Conservation (phyloP, 2,797 vertebrate species). For the Melopsittacus undulatus region DNA sequence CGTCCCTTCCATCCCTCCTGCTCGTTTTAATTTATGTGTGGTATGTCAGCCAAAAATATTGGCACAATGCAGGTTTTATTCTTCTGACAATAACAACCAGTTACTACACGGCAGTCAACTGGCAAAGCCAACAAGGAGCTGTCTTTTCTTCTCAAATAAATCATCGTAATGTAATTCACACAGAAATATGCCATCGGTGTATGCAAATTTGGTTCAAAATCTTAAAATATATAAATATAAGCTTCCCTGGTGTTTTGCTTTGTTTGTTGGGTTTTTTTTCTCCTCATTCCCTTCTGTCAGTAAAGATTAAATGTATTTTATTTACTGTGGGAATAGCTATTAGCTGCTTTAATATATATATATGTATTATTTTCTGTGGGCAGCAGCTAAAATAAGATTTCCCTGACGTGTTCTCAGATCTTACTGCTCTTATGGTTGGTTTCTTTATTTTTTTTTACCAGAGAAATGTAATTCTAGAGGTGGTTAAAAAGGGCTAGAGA, state of each 20-base stretch:
- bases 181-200: background rate
- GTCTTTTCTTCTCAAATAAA: constrained; percentile 11
- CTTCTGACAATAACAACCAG: background rate
- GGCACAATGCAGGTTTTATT: background rate
- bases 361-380: background rate
- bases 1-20: background rate
- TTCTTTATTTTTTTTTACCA: background rate
- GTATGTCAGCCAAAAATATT: background rate
- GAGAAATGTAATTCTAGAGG: background rate
- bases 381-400: constrained; percentile 13
- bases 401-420: background rate
- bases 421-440: background rate
- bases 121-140: background rate
- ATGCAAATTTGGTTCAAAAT: background rate
- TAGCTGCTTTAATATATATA: background rate
- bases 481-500: background rate
- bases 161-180: background rate
- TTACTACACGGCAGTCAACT: background rate
- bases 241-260: background rate
- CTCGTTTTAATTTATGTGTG: background rate
- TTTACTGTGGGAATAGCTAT: constrained; percentile 43
- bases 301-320: background rate
- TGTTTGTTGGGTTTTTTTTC: background rate
- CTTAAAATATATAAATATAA: background rate
- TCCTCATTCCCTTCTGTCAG: background rate